Conservation (phyloP, 2,888 invertebrate species). For the Ecdyonurus torrentis region DNA sequence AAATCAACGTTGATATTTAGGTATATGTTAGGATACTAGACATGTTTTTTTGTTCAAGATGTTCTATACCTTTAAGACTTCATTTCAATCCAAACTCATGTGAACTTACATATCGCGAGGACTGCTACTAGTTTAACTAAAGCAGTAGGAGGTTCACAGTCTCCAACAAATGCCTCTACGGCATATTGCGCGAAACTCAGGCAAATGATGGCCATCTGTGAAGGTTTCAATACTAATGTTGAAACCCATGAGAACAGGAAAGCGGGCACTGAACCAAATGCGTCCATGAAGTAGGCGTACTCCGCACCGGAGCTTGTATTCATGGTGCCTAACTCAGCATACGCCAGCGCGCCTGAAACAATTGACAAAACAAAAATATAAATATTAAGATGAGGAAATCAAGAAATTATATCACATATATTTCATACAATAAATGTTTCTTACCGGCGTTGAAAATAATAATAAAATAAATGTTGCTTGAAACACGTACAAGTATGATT, state of each 20-base stretch:
- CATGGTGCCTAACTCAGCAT: conserved; percentile 90
- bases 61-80: no score
- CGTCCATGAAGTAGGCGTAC: conserved; percentile 92
- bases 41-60: no score
- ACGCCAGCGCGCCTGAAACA: conserved; percentile 66
- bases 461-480: no score
- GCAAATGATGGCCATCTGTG: conserved; percentile 87
- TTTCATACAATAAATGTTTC: no score
- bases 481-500: no score
- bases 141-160: conserved; percentile 67
- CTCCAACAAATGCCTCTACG: conserved; percentile 73
- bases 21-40: no score
- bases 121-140: conserved; percentile 80
- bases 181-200: conserved; percentile 87
- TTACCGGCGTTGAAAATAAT: no score
- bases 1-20: no score
- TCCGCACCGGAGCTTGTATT: conserved; percentile 90
- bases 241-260: conserved; percentile 91
- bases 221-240: conserved; percentile 80
- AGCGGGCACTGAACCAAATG: conserved; percentile 80
- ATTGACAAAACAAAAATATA: no score
- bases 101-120: conserved; percentile 58
- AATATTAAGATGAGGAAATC: no score
- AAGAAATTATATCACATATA: no score
- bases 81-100: no score